These are phyloP conservation scores for Bembecia ichneumoniformis DNA, from an alignment of 2,888 invertebrate species.

Conservation along the genomic window DNA sequence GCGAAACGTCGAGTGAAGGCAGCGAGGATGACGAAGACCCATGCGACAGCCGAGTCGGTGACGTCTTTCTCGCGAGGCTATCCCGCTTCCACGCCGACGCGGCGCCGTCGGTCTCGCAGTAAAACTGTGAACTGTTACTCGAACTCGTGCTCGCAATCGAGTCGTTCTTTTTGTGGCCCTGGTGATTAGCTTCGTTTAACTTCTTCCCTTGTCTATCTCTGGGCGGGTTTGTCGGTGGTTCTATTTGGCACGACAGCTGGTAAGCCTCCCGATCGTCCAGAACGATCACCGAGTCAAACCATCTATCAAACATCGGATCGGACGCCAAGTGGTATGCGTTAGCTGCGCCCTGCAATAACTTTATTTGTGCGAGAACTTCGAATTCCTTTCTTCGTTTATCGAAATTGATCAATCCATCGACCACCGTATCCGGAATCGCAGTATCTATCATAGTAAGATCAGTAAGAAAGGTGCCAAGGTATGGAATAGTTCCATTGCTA, in stretches of 20 bases:
- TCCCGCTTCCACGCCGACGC: constrained; percentile 80
- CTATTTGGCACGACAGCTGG: constrained; percentile 90
- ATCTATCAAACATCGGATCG: constrained; percentile 91
- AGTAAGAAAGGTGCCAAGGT: constrained; percentile 96
- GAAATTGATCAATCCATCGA: constrained; percentile 94
- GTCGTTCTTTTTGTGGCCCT: constrained; percentile 90
- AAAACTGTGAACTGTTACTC: constrained; percentile 88
- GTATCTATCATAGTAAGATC: constrained; percentile 99
- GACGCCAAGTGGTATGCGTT: constrained; percentile 92
- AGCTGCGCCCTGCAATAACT: constrained; percentile 94
- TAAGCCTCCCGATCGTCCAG: constrained; percentile 94
- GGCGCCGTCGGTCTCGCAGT: constrained; percentile 83
- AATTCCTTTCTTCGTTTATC: constrained; percentile 98
- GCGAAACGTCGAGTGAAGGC: constrained; percentile 84
- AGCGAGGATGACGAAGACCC: constrained; percentile 83
- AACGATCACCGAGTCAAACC: constrained; percentile 94
- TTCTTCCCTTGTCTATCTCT: constrained; percentile 63
- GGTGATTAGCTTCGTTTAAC: constrained; percentile 74
- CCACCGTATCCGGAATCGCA: constrained; percentile 88
- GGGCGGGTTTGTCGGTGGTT: constrained; percentile 75
- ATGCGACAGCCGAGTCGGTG: constrained; percentile 84
- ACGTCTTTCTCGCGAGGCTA: constrained; percentile 82
- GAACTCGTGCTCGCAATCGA: constrained; percentile 92
- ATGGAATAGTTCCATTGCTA: constrained; percentile 96
- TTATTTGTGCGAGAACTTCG: constrained; percentile 97